phyloP scores from a whole-genome alignment of 2,888 invertebrate species.

The Erannis defoliaria region DNA sequence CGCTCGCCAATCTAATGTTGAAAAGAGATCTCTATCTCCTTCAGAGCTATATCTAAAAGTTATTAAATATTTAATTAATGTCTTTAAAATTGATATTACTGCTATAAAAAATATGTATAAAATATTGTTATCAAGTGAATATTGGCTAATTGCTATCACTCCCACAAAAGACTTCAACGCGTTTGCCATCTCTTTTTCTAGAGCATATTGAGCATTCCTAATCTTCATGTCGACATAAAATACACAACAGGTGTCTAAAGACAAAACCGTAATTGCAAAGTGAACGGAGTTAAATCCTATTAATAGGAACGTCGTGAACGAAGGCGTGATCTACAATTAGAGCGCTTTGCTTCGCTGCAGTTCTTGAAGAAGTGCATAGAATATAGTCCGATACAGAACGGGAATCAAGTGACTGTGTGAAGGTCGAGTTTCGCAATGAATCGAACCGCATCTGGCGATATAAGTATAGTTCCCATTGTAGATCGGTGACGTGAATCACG shows the following conservation, averaged over 20 bases:
- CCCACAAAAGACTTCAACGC: background rate
- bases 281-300: slow-evolving; percentile 20
- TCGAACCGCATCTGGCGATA: slow-evolving; percentile 67
- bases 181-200: background rate
- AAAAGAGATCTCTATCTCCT: too few species aligned
- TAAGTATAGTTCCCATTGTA: slow-evolving; percentile 65
- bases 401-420: slow-evolving; percentile 60
- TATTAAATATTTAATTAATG: too few species aligned
- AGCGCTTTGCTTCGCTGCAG: slow-evolving; percentile 37
- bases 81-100: background rate
- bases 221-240: slow-evolving; percentile 1
- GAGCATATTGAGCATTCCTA: background rate
- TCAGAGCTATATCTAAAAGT: background rate
- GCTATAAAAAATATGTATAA: too few species aligned
- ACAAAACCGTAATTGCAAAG: slow-evolving; percentile 21
- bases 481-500: slow-evolving; percentile 68
- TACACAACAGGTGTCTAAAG: slow-evolving; percentile 17
- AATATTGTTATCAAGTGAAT: too few species aligned
- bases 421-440: slow-evolving; percentile 70
- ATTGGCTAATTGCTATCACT: background rate
- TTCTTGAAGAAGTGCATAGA: slow-evolving; percentile 51
- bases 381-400: slow-evolving; percentile 52
- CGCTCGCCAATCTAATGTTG: too few species aligned
- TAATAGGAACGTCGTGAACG: slow-evolving; percentile 22
- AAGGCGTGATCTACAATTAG: slow-evolving; percentile 16